Conservation (phyloP, 1,140 invertebrate species). For the Gyrodactylus salaris region DNA sequence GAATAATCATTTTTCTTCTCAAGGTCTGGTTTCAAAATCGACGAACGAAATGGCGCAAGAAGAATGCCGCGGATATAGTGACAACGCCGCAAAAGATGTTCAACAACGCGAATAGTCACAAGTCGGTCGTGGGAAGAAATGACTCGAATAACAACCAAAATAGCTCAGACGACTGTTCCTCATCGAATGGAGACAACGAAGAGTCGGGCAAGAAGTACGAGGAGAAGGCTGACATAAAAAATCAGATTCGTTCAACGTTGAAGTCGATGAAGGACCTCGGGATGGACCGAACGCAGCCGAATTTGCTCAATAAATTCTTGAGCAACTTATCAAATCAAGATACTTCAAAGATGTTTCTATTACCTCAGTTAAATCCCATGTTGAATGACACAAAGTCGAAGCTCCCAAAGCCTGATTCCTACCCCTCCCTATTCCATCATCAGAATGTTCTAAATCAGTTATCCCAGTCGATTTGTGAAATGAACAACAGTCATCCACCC, state of each 20-base stretch:
- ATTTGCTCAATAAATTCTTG: not conserved
- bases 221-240: not conserved
- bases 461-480: no score
- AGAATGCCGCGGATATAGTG: conserved; percentile 54
- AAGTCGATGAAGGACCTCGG: not conserved
- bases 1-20: conserved; percentile 11
- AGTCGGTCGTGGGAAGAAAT: not conserved
- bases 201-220: not conserved
- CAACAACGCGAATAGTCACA: not conserved
- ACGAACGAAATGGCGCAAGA: conserved; percentile 93
- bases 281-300: not conserved
- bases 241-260: not conserved
- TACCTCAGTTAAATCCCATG: not conserved
- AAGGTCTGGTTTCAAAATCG: conserved; percentile 99
- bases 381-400: not conserved
- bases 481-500: no score
- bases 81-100: not conserved
- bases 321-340: not conserved
- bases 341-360: not conserved
- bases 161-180: not conserved
- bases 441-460: no score
- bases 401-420: no score
- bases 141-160: not conserved
- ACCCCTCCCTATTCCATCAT: no score
- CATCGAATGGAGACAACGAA: not conserved